Evolutionary conservation across 2,888 invertebrate species (phyloP).

Genomic region (Dasysyrphus albostriatus): DNA sequence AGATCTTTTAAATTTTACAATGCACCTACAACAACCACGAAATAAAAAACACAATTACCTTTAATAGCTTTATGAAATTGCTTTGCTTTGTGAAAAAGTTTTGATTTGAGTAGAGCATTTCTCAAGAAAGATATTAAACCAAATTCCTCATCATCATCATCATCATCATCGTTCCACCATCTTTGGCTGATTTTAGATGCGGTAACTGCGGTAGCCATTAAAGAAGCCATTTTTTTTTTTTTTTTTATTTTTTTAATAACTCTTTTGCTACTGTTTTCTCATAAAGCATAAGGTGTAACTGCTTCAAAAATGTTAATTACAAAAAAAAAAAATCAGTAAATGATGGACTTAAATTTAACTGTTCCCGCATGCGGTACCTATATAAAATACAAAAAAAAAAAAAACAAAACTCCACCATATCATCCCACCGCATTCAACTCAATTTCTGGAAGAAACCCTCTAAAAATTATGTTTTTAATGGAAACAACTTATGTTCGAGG

Average conservation of each 20-base stretch:
- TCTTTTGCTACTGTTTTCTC: slow-evolving; percentile 56
- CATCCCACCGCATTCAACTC: slow-evolving; percentile 13
- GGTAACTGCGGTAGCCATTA: slow-evolving; percentile 26
- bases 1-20: slow-evolving; percentile 34
- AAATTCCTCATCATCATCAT: slow-evolving; percentile 11
- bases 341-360: slow-evolving; percentile 44
- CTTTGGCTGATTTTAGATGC: slow-evolving; percentile 6
- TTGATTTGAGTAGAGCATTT: slow-evolving; percentile 24
- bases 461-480: slow-evolving; percentile 65
- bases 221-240: slow-evolving; percentile 55
- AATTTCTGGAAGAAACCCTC: slow-evolving; percentile 22
- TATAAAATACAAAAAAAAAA: not conserved
- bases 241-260: slow-evolving; percentile 51
- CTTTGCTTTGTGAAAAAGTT: not conserved
- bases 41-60: slow-evolving; percentile 42
- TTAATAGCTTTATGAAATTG: slow-evolving; percentile 67
- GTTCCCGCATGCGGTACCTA: slow-evolving; percentile 5
- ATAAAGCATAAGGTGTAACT: slow-evolving; percentile 38
- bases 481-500: slow-evolving; percentile 33
- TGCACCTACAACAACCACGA: slow-evolving; percentile 57
- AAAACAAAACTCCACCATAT: not conserved
- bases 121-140: slow-evolving; percentile 56
- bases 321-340: slow-evolving; percentile 42
- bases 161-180: slow-evolving; percentile 41
- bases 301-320: slow-evolving; percentile 50